Base-by-base conservation (phyloP, 2,888 invertebrate species). In the Drosophila austrosaltans region DNA sequence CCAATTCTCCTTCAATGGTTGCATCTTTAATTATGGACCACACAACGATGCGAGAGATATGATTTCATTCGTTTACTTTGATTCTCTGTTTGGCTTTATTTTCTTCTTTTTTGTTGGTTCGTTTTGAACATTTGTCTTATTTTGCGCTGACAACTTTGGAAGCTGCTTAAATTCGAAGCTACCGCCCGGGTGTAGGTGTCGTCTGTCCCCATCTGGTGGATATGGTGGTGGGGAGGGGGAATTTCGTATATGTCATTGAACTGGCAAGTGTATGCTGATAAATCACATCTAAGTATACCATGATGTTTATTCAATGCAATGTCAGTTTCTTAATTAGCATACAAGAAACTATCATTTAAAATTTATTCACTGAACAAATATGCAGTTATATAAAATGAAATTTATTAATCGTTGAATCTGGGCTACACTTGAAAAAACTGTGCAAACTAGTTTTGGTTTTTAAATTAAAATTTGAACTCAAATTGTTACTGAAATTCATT, bases 11-110 rank as follows among this genome's bases (percentile, higher is more conserved):
- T 5, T 7, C 48, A 25, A 12, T 10, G 69, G 81, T 79, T 87
- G 85, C 81, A 77, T 79, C 79, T 90, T 90, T 90, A 91, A 90
- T 90, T 90, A 25, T 48, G 90, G 90, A 90, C 90, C 90, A 90
- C 90, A 90, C 90, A 87, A 80, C 73, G 75, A 59, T 78, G 54
- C 59, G 56, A 48, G 54, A 59, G 80, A 79, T 82, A 68, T 68
- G 73, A 63, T 57, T 44, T 58, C 72, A 67, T 39, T 65, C 58
- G 5, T 58, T 25, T 20, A 10, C 22, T 10, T n/a, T 62, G 22
- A 20, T 39, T 25, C 25, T 44, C 59, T 66, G 44, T 58, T 58
- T 48, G 42, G 44, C 58, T 54, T 65, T 54, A 57, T 42, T 57
- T 54, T 57, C 32, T 53, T 25, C 54, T 39, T 61, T 76, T 36